Evolutionary conservation across 2,888 invertebrate genomes (phyloP), one percentile per base, ranked within the genome.

Genomic region (Sinohyriopsis cumingii): DNA sequence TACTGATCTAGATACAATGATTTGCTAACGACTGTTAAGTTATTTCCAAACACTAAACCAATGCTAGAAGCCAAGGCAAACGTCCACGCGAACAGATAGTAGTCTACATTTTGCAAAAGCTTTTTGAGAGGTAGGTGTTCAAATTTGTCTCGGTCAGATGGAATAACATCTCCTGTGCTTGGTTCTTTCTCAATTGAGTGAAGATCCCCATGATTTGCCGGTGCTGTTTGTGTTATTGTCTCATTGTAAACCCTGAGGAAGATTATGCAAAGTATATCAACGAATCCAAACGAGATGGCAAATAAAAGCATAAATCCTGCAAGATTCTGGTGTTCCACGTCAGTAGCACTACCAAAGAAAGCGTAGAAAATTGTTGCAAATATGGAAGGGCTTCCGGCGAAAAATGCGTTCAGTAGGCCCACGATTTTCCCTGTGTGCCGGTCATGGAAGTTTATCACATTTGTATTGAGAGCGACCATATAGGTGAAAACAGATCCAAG

Each of bases 401-500:
- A 79, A 61, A 72, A 77, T 2, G 77, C 76, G 25, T 76, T 77
- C 25, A 79, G 65, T n/a, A 79, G 59, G 12, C 79, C 77, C 19
- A 77, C 72, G 33, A 79, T 65, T 64, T 77, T 79, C 3, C 73
- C 79, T 1, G 76, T 71, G 59, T 77, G 77, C 55, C 74, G 69
- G 20, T 68, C 55, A 28, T 68, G 64, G 59, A 79, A 79, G 63
- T 79, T 79, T 25, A 74, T 71, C 15, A 73, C 73, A 65, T 79
- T 79, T 9, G 79, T 79, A 59, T 77, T 77, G 22, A 79, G 71
- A 5, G 79, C 79, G 19, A 77, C 73, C 79, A 79, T 77, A 65
- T 79, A 79, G 3, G 75, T 79, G 63, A 77, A 79, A n/a, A 76
- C 69, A 5, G 77, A 79, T 4, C 79, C 79, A 53, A 77, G 65